Evolutionary conservation across 2,797 vertebrate species (phyloP).

Genomic region (Momotus momota): DNA sequence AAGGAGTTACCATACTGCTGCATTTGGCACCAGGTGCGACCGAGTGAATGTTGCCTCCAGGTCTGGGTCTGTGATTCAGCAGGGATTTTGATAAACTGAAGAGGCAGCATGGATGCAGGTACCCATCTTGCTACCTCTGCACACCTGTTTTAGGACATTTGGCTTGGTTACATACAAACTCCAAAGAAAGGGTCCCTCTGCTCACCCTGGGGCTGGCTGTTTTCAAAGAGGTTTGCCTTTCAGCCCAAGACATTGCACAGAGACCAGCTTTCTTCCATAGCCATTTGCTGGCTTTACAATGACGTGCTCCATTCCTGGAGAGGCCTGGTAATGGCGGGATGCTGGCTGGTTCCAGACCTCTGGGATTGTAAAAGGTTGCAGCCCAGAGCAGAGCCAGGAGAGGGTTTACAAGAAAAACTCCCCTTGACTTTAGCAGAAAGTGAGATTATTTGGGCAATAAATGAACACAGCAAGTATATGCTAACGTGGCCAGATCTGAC

Average conservation of each 20-base stretch:
- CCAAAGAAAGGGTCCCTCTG: neutral
- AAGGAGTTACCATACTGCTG: slow-evolving; percentile 42
- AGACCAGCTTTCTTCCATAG: neutral
- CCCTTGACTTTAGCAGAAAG: slow-evolving; percentile 3
- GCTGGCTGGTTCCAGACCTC: neutral
- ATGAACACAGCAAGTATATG: neutral
- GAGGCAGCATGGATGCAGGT: neutral
- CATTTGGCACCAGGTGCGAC: neutral
- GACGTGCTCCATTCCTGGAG: neutral
- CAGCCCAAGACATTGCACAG: neutral
- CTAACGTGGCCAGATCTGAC: neutral
- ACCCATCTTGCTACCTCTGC: neutral
- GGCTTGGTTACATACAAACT: neutral
- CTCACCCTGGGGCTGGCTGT: neutral
- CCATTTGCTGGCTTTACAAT: neutral
- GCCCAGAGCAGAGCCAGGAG: neutral
- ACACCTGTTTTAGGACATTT: neutral
- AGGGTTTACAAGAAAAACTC: neutral
- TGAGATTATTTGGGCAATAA: neutral
- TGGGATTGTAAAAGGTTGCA: neutral
- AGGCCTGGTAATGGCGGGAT: neutral
- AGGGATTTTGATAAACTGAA: neutral
- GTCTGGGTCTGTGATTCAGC: neutral
- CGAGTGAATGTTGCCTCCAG: neutral
- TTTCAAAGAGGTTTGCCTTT: neutral